Conservation (phyloP, 1,140 invertebrate genomes). For the Zaprionus africanus region DNA sequence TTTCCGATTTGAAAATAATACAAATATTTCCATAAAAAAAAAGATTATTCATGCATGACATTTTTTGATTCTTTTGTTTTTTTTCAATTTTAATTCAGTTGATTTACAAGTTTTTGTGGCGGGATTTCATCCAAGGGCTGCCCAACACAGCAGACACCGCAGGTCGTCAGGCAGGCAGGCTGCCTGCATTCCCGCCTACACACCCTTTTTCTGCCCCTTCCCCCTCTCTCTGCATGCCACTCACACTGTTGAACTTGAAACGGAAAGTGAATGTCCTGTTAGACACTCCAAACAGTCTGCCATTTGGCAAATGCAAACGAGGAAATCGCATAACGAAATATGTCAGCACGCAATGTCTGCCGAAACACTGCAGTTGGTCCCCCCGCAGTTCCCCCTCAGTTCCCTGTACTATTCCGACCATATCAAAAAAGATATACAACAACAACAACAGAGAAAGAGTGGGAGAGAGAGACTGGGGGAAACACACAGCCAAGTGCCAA, state of each 20-base stretch:
- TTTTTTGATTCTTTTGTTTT: neutral
- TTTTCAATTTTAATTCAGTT: slow-evolving; percentile 11
- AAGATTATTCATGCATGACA: neutral
- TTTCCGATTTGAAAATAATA: neutral
- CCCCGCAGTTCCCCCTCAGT: neutral
- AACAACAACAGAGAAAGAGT: neutral
- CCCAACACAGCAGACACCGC: neutral
- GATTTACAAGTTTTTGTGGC: slow-evolving; percentile 17
- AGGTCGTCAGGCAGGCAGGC: slow-evolving; percentile 1
- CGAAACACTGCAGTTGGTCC: slow-evolving; percentile 47
- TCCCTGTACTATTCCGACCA: neutral
- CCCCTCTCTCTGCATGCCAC: slow-evolving; percentile 13
- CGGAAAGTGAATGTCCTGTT: slow-evolving; percentile 82
- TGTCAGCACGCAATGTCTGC: slow-evolving; percentile 79
- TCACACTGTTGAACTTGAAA: slow-evolving; percentile 74
- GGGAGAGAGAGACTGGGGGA: neutral
- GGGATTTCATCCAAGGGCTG: slow-evolving; percentile 14
- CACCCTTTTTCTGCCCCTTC: neutral
- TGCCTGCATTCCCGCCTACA: neutral
- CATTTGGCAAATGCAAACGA: slow-evolving; percentile 57
- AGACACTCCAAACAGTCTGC: slow-evolving; percentile 73
- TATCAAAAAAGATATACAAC: slow-evolving; percentile 10
- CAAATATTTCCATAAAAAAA: neutral
- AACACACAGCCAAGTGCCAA: slow-evolving; percentile 52
- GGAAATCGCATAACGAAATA: slow-evolving; percentile 64